phyloP scores from a whole-genome alignment of 2,113 vertebrate genomes.

The Petaurus breviceps region DNA sequence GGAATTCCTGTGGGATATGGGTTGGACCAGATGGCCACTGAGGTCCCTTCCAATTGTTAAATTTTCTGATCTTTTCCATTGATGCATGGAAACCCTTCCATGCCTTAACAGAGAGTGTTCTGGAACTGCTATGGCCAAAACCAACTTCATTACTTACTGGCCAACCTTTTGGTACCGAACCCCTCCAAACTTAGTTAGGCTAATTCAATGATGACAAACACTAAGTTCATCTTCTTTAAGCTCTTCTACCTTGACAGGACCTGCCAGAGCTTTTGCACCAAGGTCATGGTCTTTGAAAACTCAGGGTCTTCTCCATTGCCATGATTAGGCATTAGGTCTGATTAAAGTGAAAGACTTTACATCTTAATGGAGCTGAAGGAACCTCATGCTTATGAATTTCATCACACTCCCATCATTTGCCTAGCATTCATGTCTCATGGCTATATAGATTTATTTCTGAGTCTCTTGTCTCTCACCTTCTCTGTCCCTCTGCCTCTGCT shows the following conservation, averaged over 20 bases:
- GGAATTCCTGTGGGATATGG: background rate
- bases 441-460: background rate
- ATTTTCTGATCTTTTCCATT: background rate
- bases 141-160: background rate
- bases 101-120: background rate
- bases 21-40: background rate
- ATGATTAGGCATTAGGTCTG: background rate
- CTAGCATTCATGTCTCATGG: background rate
- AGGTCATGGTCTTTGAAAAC: background rate
- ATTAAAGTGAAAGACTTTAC: background rate
- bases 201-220: background rate
- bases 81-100: background rate
- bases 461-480: background rate
- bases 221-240: background rate
- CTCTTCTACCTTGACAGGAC: background rate
- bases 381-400: background rate
- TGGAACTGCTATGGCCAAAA: background rate
- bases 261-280: background rate
- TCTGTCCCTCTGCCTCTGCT: background rate
- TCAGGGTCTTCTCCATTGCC: background rate
- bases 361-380: background rate
- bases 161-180: background rate
- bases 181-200: background rate
- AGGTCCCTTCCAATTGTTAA: background rate
- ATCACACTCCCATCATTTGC: background rate